phyloP scores from a whole-genome alignment of 2,113 vertebrate species.

The Eublepharis macularius region DNA sequence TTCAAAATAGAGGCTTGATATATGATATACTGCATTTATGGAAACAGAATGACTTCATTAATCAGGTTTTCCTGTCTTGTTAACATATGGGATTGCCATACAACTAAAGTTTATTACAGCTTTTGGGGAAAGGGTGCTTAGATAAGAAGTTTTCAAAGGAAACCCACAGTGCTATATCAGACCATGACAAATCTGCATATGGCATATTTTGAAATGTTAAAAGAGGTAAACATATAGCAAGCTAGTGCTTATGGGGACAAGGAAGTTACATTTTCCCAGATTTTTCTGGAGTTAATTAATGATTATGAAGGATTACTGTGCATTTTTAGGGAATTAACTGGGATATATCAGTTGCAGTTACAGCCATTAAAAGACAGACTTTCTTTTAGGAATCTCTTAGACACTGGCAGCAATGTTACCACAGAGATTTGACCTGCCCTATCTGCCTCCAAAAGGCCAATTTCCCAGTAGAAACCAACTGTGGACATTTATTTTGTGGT shows the following conservation, averaged over 20 bases:
- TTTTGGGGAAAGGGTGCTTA: not conserved
- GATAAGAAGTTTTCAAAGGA: constrained; percentile 31
- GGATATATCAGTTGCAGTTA: not conserved
- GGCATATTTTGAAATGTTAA: not conserved
- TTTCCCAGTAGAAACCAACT: constrained; percentile 84
- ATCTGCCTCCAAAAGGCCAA: constrained; percentile 79
- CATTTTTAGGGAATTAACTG: constrained; percentile 30
- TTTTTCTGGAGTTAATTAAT: constrained; percentile 16
- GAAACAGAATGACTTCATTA: constrained; percentile 20
- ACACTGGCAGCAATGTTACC: constrained; percentile 46
- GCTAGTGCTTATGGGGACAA: not conserved
- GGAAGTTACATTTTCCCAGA: not conserved
- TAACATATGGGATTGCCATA: not conserved
- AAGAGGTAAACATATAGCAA: not conserved
- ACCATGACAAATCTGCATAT: not conserved
- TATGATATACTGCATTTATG: not conserved
- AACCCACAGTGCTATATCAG: not conserved
- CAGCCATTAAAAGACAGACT: constrained; percentile 6
- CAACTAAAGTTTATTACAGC: not conserved
- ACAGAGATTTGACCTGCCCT: constrained; percentile 77
- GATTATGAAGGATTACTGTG: not conserved
- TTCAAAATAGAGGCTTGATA: constrained; percentile 32
- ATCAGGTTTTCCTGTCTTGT: not conserved
- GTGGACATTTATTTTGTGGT: constrained; percentile 86
- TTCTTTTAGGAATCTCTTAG: constrained; percentile 69